Evolutionary conservation across 2,113 vertebrate genomes (phyloP), one percentile per base, ranked within the genome.

Genomic region (Ptilorrhoa leucosticta): DNA sequence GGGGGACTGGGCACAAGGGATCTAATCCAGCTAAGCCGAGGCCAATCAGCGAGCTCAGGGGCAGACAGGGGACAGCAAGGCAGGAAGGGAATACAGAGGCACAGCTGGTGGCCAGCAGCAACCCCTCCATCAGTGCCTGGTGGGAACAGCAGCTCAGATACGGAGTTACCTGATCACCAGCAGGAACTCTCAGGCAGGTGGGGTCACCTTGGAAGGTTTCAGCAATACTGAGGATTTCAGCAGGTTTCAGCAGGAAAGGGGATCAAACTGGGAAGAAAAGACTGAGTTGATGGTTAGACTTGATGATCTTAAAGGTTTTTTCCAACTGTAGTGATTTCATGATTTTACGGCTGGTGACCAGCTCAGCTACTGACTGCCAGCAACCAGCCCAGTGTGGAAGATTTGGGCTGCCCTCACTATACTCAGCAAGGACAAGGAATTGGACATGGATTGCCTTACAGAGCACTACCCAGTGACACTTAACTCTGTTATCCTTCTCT

Each of bases 401-500:
- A 56, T 64, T 6, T 50, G 39, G 77, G 77, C 45, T 86, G 56
- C 20, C 22, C 8, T 20, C 20, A 5, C 8, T 3, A 0, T 4
- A 10, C 65, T 28, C 69, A 66, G 20, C 65, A 47, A 66, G 47
- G 26, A 24, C 57, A 68, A 50, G 73, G 61, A 64, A 54, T 15
- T 3, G 5, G 35, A 22, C 66, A 19, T 7, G 40, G 40, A 42
- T 82, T 69, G 65, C 40, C 31, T 71, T 40, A 24, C 0, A 3
- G 30, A 37, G 18, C 6, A 39, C 42, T 35, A 24, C 3, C 11
- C 6, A 2, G 19, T 6, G 28, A 58, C 47, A 68, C 0, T 0
- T 13, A 57, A 44, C 37, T 61, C 68, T 6, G 0, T 56, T 20
- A 23, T 15, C 53, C 78, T 80, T 60, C 30, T 63, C 60, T 84